A percentile compares a stretch with the other conserved stretches of the same genome.
phyloP scores from a whole-genome alignment of 2,797 vertebrate species.

The Enteromius unitaeniatus region DNA sequence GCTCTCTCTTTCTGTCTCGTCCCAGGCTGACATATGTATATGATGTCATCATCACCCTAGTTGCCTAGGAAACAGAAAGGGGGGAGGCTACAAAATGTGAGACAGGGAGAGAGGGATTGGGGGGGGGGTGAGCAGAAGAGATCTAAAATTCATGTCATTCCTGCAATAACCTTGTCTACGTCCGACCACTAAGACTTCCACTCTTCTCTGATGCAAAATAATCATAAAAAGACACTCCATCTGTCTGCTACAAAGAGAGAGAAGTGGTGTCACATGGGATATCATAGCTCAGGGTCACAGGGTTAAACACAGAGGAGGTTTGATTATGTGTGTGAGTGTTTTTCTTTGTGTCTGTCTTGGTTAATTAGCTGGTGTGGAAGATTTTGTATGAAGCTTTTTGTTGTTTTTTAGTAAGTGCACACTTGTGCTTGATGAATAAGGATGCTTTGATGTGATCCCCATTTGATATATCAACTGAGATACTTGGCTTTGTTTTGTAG shows the following conservation, averaged over 20 bases:
- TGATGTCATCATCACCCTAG: conserved; percentile 60
- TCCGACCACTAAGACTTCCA: conserved; percentile 26
- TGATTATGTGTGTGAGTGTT: conserved; percentile 6
- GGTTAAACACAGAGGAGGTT: conserved; percentile 34
- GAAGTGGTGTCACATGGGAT: conserved; percentile 25
- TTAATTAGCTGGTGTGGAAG: conserved; percentile 36
- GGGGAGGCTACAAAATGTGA: conserved; percentile 20
- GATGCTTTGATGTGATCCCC: conserved; percentile 11
- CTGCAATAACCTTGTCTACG: conserved; percentile 51
- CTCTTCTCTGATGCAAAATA: conserved; percentile 25
- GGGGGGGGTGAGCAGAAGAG: conserved; percentile 21
- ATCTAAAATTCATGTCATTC: conserved; percentile 46
- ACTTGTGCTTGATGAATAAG: conserved; percentile 15
- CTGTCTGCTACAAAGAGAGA: conserved; percentile 23
- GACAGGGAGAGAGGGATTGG: conserved; percentile 25
- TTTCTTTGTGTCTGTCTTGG: conserved; percentile 24
- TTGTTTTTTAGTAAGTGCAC: conserved; percentile 8
- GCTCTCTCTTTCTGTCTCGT: conserved; percentile 36
- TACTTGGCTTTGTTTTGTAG: not conserved
- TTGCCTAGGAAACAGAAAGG: conserved; percentile 55
- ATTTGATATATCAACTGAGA: conserved; percentile 9
- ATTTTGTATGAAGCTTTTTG: conserved; percentile 21
- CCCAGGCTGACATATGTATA: conserved; percentile 56
- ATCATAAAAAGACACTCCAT: conserved; percentile 40
- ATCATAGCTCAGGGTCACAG: not conserved